Conservation (phyloP, 1,140 invertebrate species). For the Rhopalosiphum padi region DNA sequence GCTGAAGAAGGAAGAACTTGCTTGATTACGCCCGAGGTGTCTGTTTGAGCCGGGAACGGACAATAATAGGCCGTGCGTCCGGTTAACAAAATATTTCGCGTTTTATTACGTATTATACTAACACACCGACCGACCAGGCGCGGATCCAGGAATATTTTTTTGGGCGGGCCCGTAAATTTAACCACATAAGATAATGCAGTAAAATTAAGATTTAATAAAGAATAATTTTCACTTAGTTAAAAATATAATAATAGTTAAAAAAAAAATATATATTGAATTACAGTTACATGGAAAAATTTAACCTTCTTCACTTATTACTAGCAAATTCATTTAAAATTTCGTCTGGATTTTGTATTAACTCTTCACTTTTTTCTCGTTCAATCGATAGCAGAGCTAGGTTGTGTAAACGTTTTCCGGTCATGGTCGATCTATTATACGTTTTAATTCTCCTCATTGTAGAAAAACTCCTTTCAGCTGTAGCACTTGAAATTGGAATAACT, state of each 20-base stretch:
- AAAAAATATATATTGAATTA: no score
- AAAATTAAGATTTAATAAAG: neutral
- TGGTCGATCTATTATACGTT: conserved; percentile 21
- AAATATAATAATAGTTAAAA: neutral
- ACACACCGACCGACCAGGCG: no score
- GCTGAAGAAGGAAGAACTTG: no score
- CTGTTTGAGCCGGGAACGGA: no score
- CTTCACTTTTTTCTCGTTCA: neutral
- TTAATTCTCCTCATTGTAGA: conserved; percentile 60
- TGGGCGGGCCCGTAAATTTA: conserved; percentile 7
- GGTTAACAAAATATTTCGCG: no score
- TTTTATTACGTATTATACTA: no score
- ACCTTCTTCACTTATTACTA: conserved; percentile 29
- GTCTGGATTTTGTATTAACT: conserved; percentile 21
- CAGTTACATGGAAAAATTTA: neutral
- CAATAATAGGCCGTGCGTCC: no score
- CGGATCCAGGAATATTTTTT: conserved; percentile 17
- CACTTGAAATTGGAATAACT: conserved; percentile 62
- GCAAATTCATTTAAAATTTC: conserved; percentile 50
- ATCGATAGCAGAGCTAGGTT: conserved; percentile 34
- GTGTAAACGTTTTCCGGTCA: conserved; percentile 19
- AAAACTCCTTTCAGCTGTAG: conserved; percentile 62
- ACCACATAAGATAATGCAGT: neutral
- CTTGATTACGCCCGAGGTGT: no score
- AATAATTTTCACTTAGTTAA: neutral